These are phyloP conservation scores for Poecilia picta DNA, from an alignment of 2,797 vertebrate genomes.

Conservation along the genomic window DNA sequence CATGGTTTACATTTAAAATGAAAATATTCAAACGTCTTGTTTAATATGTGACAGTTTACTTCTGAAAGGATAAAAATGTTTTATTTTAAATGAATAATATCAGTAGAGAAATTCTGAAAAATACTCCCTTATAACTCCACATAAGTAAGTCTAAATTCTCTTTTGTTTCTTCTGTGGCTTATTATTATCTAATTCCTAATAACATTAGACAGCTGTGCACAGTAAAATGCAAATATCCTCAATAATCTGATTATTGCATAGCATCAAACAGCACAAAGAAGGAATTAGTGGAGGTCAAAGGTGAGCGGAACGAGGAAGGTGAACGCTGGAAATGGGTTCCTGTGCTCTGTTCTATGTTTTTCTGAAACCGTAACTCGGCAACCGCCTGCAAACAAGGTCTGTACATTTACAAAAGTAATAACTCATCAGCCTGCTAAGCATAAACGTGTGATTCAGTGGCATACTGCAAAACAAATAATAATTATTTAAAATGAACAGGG, in stretches of 20 bases:
- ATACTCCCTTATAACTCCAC: neutral
- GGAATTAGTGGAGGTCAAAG: neutral
- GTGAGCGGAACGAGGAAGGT: neutral
- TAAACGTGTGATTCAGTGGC: neutral
- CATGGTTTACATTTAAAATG: neutral
- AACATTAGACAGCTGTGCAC: neutral
- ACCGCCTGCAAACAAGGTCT: neutral
- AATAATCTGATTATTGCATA: neutral
- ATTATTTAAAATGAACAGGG: neutral
- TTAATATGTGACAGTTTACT: neutral
- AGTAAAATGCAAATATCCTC: neutral
- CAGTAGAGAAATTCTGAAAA: neutral
- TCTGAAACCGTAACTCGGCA: neutral
- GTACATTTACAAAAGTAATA: conserved; percentile 2
- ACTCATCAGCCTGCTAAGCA: neutral
- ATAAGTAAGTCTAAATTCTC: neutral
- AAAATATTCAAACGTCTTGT: neutral
- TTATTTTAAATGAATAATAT: neutral
- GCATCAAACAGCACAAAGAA: neutral
- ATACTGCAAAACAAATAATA: neutral
- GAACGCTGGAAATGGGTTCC: too few species aligned
- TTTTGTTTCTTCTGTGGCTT: neutral
- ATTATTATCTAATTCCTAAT: neutral
- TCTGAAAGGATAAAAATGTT: neutral
- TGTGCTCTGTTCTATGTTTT: neutral